These are phyloP conservation scores for Sesia bembeciformis DNA, from an alignment of 2,888 invertebrate species.

Conservation along the genomic window DNA sequence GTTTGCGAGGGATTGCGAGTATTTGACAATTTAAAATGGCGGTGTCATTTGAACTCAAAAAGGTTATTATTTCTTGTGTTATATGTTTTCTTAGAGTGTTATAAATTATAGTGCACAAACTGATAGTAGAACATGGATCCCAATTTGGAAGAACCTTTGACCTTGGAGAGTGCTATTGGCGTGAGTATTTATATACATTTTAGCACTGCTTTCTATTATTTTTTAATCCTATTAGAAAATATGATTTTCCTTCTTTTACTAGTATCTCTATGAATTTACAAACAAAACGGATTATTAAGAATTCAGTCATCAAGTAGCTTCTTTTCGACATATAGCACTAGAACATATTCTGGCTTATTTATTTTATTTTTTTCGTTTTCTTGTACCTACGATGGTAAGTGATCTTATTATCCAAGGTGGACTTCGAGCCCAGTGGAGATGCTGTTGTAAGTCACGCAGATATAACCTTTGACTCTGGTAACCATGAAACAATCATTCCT, in stretches of 20 bases:
- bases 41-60: slow-evolving; percentile 67
- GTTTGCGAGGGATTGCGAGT: slow-evolving; percentile 35
- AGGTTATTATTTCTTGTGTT: slow-evolving; percentile 20
- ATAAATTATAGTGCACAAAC: slow-evolving; percentile 7
- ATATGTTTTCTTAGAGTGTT: slow-evolving; percentile 5
- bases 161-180: slow-evolving; percentile 51
- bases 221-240: background rate
- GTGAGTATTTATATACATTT: slow-evolving; percentile 30
- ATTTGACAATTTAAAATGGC: slow-evolving; percentile 72
- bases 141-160: slow-evolving; percentile 54
- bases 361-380: background rate
- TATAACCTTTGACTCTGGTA: slow-evolving; percentile 33
- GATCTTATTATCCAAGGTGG: slow-evolving; percentile 32
- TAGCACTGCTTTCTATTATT: background rate
- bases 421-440: slow-evolving; percentile 48
- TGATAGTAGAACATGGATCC: slow-evolving; percentile 43
- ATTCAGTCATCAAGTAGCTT: background rate
- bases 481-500: slow-evolving; percentile 36
- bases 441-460: slow-evolving; percentile 44
- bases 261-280: background rate
- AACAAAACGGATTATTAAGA: background rate
- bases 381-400: background rate
- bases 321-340: too few relatives aligned
- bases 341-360: background rate
- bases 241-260: background rate